Evolutionary conservation across 2,113 vertebrate genomes (phyloP).

Genomic region (Cyanocitta stelleri): DNA sequence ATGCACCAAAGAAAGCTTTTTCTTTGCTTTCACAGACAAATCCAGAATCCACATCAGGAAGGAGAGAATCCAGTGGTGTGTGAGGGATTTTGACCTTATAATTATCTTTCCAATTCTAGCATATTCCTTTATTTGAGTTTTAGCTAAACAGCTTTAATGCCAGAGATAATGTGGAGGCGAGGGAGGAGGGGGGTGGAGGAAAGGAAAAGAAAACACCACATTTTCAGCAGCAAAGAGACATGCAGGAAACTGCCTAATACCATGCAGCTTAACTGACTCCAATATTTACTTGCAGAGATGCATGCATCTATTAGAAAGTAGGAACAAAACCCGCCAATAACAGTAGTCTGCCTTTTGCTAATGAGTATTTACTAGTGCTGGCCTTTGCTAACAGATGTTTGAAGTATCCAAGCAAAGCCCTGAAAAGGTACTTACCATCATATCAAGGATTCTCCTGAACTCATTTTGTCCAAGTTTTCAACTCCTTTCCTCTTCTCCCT

Average conservation of each 20-base stretch:
- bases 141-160: not conserved
- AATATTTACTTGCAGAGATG: not conserved
- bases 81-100: not conserved
- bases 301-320: not conserved
- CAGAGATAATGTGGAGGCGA: not conserved
- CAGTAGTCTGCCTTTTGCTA: not conserved
- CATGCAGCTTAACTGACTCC: not conserved
- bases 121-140: not conserved
- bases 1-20: conserved; percentile 8
- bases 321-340: not conserved
- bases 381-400: not conserved
- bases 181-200: not conserved
- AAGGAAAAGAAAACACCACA: not conserved
- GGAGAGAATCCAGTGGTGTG: not conserved
- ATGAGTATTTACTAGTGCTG: not conserved
- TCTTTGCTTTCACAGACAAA: conserved; percentile 5
- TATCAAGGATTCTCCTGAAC: not conserved
- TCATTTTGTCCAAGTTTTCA: not conserved
- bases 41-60: not conserved
- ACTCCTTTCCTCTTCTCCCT: not conserved
- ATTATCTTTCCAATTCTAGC: not conserved
- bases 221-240: not conserved
- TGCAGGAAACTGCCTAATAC: not conserved
- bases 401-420: not conserved
- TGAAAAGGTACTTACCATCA: not conserved